Percentiles rank a stretch among this genome's conserved stretches.
Evolutionary conservation across 2,888 invertebrate genomes (phyloP).

Genomic region (Cerceris rybyensis): DNA sequence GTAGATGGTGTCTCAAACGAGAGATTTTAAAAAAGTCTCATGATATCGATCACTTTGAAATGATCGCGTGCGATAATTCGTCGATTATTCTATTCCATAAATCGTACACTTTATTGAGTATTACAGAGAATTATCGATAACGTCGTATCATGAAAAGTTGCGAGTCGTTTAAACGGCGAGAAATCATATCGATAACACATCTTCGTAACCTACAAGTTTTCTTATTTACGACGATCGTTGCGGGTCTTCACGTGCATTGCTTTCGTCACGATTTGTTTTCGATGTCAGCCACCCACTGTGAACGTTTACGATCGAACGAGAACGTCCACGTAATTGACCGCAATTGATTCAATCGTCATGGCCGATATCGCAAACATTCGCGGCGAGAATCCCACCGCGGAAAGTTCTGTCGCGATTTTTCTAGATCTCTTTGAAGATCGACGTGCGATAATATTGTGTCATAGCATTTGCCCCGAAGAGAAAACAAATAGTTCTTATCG

Average conservation of each 20-base stretch:
- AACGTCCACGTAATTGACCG: conserved; percentile 73
- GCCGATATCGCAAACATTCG: conserved; percentile 53
- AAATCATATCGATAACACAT: conserved; percentile 2
- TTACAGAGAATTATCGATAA: background rate
- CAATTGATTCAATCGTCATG: conserved; percentile 72
- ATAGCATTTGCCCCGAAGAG: background rate
- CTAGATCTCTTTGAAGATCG: conserved; percentile 14
- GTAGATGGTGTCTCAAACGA: too few species aligned
- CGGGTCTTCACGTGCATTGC: conserved; percentile 14
- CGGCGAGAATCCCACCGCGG: conserved; percentile 24
- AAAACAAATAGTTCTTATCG: background rate
- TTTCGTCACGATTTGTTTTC: conserved; percentile 49
- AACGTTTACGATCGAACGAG: conserved; percentile 70
- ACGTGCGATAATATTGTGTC: background rate
- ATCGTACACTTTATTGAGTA: too few species aligned
- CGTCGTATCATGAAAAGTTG: background rate
- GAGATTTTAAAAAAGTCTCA: too few species aligned
- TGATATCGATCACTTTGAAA: too few species aligned
- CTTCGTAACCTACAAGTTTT: conserved; percentile 6
- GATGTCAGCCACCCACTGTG: conserved; percentile 69
- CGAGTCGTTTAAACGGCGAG: background rate
- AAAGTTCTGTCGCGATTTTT: conserved; percentile 33
- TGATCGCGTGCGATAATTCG: too few species aligned
- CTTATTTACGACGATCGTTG: conserved; percentile 33
- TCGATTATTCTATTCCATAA: too few species aligned